Base-by-base conservation (phyloP, 2,888 invertebrate species). In the Chouioia cunea region DNA sequence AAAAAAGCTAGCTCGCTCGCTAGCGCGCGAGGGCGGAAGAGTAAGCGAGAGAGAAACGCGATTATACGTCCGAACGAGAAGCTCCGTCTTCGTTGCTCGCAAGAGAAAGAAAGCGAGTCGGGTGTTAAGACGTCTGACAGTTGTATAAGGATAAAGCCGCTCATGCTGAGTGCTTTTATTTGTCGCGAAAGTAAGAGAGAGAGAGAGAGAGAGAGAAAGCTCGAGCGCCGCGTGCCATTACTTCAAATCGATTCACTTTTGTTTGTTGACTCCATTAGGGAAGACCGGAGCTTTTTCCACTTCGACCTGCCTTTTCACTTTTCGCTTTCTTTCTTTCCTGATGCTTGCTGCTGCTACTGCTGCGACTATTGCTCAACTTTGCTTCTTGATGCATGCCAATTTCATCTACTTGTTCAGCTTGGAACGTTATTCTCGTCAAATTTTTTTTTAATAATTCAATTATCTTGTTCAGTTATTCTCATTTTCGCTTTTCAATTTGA, bases 101-200 rank as follows among this genome's bases (percentile, higher is more conserved):
- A 14, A 10, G 62, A 75, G 76, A 47, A 52, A 56, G 44, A 46
- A 63, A 58, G 62, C 46, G 62, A 65, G 52, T 22, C 23, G 50
- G 80, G 80, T 78, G 79, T 80, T 80, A 81, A 82, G 82, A 80
- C 80, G 80, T 76, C 80, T 81, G 82, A 81, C 82, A 81, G 82
- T 82, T 82, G 82, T 82, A 81, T 81, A 81, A 82, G 81, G 81
- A 83, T 82, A 83, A 83, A 82, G 81, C 80, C 79, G 82, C 81
- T 82, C 80, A 77, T 79, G 81, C 82, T 83, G 82, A 83, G 82
- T 82, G 82, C 82, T 83, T 83, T 82, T 82, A 83, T 82, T 83
- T 83, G 82, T 83, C 82, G 80, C 79, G 75, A 76, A 36, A 36
- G 77, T 75, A 73, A 71, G 74, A 77, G 77, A 74, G 76, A 73